Evolutionary conservation across 1,140 invertebrate species (phyloP).

Genomic region (Sarcophaga peregrina): DNA sequence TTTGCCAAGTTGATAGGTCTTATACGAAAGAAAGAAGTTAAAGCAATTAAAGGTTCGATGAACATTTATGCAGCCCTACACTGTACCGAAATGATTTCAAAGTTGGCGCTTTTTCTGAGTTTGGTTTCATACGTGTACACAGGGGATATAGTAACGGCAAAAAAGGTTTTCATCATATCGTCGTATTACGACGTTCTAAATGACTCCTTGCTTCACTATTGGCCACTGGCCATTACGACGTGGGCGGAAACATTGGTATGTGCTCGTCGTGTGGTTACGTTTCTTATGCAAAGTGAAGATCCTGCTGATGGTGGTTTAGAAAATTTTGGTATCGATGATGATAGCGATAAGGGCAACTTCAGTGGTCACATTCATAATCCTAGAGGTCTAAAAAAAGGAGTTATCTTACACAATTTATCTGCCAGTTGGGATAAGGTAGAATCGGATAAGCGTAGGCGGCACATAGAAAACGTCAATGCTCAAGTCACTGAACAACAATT

Average conservation of each 20-base stretch:
- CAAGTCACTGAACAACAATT: slow-evolving; percentile 70
- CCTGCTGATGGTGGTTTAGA: slow-evolving; percentile 55
- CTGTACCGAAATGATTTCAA: slow-evolving; percentile 70
- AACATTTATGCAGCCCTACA: slow-evolving; percentile 64
- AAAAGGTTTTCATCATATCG: slow-evolving; percentile 70
- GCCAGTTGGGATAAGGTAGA: slow-evolving; percentile 66
- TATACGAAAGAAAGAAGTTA: slow-evolving; percentile 69
- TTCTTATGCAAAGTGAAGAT: slow-evolving; percentile 65
- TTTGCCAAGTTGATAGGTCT: slow-evolving; percentile 74
- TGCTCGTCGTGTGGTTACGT: slow-evolving; percentile 75
- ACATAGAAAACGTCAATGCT: slow-evolving; percentile 68
- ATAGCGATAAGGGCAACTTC: slow-evolving; percentile 55
- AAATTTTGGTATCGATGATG: slow-evolving; percentile 55
- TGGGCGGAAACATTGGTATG: slow-evolving; percentile 73
- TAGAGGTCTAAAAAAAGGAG: slow-evolving; percentile 68
- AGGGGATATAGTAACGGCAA: slow-evolving; percentile 71
- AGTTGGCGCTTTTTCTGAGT: slow-evolving; percentile 74
- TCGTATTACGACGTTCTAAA: slow-evolving; percentile 70
- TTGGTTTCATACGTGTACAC: slow-evolving; percentile 73
- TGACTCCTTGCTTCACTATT: slow-evolving; percentile 73
- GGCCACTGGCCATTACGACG: slow-evolving; percentile 75
- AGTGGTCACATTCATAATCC: slow-evolving; percentile 58
- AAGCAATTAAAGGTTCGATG: slow-evolving; percentile 70
- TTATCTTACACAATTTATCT: slow-evolving; percentile 63
- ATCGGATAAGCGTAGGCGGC: slow-evolving; percentile 57